Percentiles rank a stretch among this genome's conserved stretches.
These are phyloP conservation scores for Synergus umbraculus DNA, from an alignment of 2,888 invertebrate species.

Conservation along the genomic window DNA sequence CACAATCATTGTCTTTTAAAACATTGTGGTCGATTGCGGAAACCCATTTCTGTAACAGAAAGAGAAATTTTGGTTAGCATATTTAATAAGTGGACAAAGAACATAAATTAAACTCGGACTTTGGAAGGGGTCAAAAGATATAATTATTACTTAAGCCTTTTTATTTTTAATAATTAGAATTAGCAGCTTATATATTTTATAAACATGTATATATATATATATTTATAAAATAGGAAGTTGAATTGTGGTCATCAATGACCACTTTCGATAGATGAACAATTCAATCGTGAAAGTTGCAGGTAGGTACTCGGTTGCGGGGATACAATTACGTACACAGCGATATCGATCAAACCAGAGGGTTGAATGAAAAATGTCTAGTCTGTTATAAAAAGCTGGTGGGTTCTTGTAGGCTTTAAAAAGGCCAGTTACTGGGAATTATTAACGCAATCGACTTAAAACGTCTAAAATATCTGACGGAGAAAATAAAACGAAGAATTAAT, in stretches of 20 bases:
- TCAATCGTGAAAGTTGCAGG: not conserved
- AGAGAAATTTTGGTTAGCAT: not conserved
- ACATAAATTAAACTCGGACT: too few relatives aligned
- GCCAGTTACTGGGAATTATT: not conserved
- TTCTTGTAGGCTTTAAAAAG: not conserved
- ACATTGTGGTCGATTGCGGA: not conserved
- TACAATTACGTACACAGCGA: slow-evolving; percentile 18
- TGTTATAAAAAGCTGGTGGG: not conserved
- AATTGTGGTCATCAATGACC: not conserved
- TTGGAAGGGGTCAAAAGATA: too few relatives aligned
- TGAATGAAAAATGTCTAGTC: slow-evolving; percentile 16
- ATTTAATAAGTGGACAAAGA: too few relatives aligned
- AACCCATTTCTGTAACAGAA: slow-evolving; percentile 31
- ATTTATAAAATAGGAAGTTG: not conserved
- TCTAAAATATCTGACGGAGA: not conserved
- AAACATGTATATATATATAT: not conserved
- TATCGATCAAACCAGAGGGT: slow-evolving; percentile 37
- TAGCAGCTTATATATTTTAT: not conserved
- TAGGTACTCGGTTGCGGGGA: slow-evolving; percentile 31
- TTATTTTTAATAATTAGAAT: not conserved
- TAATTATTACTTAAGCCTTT: not conserved
- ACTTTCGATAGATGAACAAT: slow-evolving; percentile 24
- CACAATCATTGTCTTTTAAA: not conserved
- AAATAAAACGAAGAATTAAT: not conserved
- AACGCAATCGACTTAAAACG: not conserved